Evolutionary conservation across 1,140 invertebrate genomes (phyloP).

Genomic region (Leptoteleia sp.): DNA sequence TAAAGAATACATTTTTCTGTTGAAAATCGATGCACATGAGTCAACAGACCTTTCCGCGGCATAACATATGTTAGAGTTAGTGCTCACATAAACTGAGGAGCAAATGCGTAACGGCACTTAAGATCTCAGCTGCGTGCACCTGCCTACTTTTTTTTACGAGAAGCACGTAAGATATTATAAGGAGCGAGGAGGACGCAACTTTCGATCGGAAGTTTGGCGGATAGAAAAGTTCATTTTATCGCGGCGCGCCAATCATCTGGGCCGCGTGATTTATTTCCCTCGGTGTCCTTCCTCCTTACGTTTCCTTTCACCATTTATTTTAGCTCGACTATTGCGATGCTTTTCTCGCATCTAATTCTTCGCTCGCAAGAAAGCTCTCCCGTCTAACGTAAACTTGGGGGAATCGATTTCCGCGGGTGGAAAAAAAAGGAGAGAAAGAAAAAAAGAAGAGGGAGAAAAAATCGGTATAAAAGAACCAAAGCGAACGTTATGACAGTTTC

Average conservation of each 20-base stretch:
- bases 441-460: too few species aligned
- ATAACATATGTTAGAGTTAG: constrained; percentile 31
- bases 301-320: constrained; percentile 42
- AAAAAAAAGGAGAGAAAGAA: too few species aligned
- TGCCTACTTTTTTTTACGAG: constrained; percentile 61
- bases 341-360: constrained; percentile 23
- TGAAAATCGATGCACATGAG: constrained; percentile 27
- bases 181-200: constrained; percentile 21
- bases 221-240: constrained; percentile 28
- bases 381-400: constrained; percentile 28
- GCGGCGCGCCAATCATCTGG: constrained; percentile 25
- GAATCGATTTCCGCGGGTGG: constrained; percentile 48
- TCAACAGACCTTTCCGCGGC: constrained; percentile 8
- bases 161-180: constrained; percentile 54
- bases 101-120: constrained; percentile 56
- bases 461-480: constrained; percentile 8
- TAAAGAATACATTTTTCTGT: constrained; percentile 34
- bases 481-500: constrained; percentile 23
- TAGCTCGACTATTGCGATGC: constrained; percentile 19
- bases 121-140: constrained; percentile 50
- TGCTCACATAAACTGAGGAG: constrained; percentile 43
- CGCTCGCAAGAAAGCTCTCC: constrained; percentile 14
- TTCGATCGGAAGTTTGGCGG: constrained; percentile 5
- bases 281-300: constrained; percentile 20
- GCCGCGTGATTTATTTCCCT: constrained; percentile 31